phyloP scores from a whole-genome alignment of 2,797 vertebrate genomes.

The Anabacerthia variegaticeps region DNA sequence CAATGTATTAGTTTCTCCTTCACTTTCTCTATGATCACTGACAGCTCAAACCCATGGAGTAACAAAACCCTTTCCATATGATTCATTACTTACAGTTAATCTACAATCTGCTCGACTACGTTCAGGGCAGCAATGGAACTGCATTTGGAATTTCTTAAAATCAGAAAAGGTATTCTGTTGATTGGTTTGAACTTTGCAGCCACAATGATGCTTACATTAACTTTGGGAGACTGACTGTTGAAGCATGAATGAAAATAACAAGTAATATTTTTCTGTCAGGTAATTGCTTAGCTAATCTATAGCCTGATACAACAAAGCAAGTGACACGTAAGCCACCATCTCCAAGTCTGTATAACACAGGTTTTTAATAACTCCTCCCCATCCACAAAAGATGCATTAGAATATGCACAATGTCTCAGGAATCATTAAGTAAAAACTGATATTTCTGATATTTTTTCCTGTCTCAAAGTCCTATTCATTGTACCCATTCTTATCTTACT shows the following conservation, averaged over 20 bases:
- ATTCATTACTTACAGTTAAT: neutral
- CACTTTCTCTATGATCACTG: neutral
- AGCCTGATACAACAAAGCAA: neutral
- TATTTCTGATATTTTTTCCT: neutral
- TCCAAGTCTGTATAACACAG: neutral
- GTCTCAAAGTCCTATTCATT: neutral
- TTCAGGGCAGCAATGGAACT: neutral
- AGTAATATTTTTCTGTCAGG: neutral
- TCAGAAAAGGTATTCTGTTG: neutral
- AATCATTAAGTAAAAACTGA: neutral
- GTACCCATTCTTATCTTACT: neutral
- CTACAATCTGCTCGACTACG: neutral
- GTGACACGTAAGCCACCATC: neutral
- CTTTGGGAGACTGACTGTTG: neutral
- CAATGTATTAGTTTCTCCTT: neutral
- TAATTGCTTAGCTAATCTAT: neutral
- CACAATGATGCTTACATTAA: neutral
- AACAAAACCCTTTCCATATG: neutral
- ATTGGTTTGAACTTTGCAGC: neutral
- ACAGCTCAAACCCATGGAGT: neutral
- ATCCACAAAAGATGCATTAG: neutral
- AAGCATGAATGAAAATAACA: neutral
- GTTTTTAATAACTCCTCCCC: neutral
- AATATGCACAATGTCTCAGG: rapidly evolving
- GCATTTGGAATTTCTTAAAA: neutral